Evolutionary conservation across 2,113 vertebrate genomes (phyloP).

Genomic region (Felis chaus): DNA sequence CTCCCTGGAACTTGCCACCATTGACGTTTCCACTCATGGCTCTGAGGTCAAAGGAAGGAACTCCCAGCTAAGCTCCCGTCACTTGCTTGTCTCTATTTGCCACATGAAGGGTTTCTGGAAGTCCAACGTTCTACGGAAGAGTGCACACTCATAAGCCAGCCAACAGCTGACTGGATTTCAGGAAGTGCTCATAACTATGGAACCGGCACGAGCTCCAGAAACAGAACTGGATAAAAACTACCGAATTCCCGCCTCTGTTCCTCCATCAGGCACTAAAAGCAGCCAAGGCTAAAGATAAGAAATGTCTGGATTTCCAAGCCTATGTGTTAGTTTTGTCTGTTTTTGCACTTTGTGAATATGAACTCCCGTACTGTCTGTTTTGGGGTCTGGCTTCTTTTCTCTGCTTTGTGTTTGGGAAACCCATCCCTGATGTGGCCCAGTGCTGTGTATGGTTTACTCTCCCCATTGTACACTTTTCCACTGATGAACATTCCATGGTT

Average conservation of each 20-base stretch:
- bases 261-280: background rate
- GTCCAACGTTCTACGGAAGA: too few relatives aligned
- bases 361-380: too few relatives aligned
- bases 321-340: too few relatives aligned
- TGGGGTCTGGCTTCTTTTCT: too few relatives aligned
- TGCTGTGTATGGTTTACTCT: rapidly evolving
- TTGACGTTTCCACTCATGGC: rapidly evolving
- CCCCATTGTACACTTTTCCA: background rate
- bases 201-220: too few relatives aligned
- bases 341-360: background rate
- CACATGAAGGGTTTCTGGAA: background rate
- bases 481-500: too few relatives aligned
- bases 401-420: too few relatives aligned
- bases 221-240: background rate
- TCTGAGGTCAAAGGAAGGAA: background rate
- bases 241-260: background rate
- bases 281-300: background rate
- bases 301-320: too few relatives aligned
- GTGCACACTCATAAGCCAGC: rapidly evolving
- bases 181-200: rapidly evolving
- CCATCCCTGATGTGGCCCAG: background rate
- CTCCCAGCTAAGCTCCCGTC: rapidly evolving
- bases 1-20: background rate
- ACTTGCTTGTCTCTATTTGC: background rate
- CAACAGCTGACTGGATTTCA: rapidly evolving